Evolutionary conservation across 1,140 invertebrate species (phyloP).

Genomic region (Sogatella furcifera): DNA sequence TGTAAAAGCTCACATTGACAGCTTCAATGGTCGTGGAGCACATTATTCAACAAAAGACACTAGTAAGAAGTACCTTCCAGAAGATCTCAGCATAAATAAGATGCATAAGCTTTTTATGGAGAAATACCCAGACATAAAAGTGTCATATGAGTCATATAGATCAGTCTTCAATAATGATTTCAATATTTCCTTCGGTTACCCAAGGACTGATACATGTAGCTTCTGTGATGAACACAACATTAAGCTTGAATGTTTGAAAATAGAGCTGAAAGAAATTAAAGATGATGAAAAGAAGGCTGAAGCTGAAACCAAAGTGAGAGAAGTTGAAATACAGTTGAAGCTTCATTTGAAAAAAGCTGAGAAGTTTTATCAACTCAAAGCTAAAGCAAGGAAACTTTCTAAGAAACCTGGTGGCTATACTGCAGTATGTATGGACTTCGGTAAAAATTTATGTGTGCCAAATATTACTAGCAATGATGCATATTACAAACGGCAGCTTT

Average conservation of each 20-base stretch:
- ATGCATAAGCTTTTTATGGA: slow-evolving; percentile 23
- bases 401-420: neutral
- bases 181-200: slow-evolving; percentile 2
- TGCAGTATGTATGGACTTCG: neutral
- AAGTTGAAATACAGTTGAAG: neutral
- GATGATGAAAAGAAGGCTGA: neutral
- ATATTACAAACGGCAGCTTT: slow-evolving; percentile 4
- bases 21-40: slow-evolving; percentile 2
- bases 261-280: neutral
- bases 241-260: neutral
- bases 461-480: slow-evolving; percentile 2
- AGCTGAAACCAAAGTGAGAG: neutral
- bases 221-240: neutral
- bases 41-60: slow-evolving; percentile 8
- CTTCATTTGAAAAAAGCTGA: neutral
- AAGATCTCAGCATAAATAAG: slow-evolving; percentile 12
- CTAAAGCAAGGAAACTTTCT: neutral
- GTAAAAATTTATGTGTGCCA: slow-evolving; percentile 1
- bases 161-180: neutral
- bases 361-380: neutral
- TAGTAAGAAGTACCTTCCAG: slow-evolving; percentile 13
- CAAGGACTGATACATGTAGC: neutral
- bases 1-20: slow-evolving; percentile 5
- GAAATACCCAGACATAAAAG: slow-evolving; percentile 9
- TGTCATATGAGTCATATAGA: slow-evolving; percentile 6